phyloP scores from a whole-genome alignment of 2,797 vertebrate species.

The Uromys caudimaculatus region DNA sequence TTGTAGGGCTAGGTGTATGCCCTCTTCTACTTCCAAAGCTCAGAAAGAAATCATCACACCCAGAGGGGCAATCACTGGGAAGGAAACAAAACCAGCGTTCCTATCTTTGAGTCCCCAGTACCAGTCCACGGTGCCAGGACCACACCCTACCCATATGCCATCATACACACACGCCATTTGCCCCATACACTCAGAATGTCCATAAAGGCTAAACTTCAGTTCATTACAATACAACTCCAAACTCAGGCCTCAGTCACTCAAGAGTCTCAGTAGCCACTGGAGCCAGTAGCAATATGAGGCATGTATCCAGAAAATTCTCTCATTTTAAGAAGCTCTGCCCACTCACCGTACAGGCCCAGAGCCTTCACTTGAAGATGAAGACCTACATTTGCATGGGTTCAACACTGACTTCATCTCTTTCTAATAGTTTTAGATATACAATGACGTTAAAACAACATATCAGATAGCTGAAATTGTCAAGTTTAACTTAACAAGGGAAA shows the following conservation, averaged over 20 bases:
- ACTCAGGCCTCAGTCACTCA: neutral
- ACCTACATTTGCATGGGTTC: too few species aligned
- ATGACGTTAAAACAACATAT: neutral
- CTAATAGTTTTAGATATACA: neutral
- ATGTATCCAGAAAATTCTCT: neutral
- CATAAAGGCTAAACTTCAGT: neutral
- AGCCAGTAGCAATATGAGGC: neutral
- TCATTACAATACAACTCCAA: neutral
- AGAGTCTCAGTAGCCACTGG: neutral
- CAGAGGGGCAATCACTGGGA: neutral
- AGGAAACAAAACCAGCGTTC: too few species aligned
- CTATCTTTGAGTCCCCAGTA: neutral
- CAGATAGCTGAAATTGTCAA: neutral
- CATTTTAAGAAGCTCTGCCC: neutral
- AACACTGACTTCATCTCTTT: neutral
- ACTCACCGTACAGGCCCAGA: neutral
- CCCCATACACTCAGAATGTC: neutral
- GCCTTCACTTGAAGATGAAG: neutral
- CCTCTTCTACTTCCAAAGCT: neutral
- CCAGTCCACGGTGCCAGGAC: neutral
- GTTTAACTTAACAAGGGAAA: neutral
- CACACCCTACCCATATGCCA: neutral
- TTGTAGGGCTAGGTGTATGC: rapidly evolving
- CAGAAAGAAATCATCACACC: neutral
- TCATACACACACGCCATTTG: neutral